Evolutionary conservation across 92 coral and sea anemone genomes (phyloP), one percentile per base, ranked within the genome.

Genomic region (Parazoanthus darwini): DNA sequence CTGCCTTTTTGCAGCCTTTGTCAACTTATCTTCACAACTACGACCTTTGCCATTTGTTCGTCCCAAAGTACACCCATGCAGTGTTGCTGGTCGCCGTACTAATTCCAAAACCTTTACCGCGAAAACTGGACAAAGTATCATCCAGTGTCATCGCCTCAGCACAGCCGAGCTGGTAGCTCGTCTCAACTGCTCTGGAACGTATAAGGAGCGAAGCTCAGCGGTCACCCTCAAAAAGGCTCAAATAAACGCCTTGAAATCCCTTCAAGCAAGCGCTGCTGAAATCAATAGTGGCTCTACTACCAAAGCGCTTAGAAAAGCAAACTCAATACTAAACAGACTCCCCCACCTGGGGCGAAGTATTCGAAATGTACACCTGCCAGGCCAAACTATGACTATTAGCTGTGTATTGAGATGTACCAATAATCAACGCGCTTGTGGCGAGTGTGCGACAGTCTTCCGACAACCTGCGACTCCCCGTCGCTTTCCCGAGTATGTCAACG

Each of bases 111-210:
- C 76, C 67, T 59, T 73, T 74, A 43, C 56, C 58, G n/a, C 78
- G n/a, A 0, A 3, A 0, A 8, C 2, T 16, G 78, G 23, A 74
- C n/a, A 15, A 33, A 5, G 6, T 0, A 14, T 14, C 43, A 9
- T 14, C 63, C n/a, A 1, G 2, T 84, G 87, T 26, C 87, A 8
- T 72, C 87, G 87, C 74, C 79, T 46, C 66, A 71, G 46, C 63
- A 23, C 71, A 33, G 26, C 7, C 0, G 87, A 84, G 87, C 68
- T 84, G 2, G 78, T 46, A 4, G 70, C 42, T 11, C 87, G 87
- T 16, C 75, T 71, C 51, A 84, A 84, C 46, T 84, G 87, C 79
- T 71, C 87, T 6, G 87, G 87, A 50, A 44, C 67, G 0, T 72
- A 84, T 20, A 63, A 46, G 25, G 87, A 71, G 14, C 70, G 23